Base-by-base conservation (phyloP, 2,888 invertebrate species). In the Onthophagus sagittarius region DNA sequence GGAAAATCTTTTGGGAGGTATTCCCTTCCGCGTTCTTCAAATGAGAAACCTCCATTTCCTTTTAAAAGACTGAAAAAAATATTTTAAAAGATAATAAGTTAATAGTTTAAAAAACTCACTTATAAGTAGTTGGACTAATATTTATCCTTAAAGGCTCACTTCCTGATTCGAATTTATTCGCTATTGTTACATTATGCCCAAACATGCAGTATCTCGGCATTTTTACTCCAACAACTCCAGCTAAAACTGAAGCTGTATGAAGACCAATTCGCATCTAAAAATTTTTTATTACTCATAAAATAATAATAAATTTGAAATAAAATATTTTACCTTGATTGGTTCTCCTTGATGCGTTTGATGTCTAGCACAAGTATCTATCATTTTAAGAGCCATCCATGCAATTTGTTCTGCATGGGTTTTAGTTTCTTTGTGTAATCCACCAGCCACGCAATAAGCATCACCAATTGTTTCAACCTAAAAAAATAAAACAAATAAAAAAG, bases 401-500 rank as follows among this genome's bases (percentile, higher is more conserved):
- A 97, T 96, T 86, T 97, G 96, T 78, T 95, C 94, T 15, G 97
- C 97, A 83, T 98, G 97, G 73, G 94, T 95, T 62, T 90, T 89
- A 70, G 94, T 95, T 79, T 91, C 91, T 77, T 93, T 92, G 84
- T 97, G 97, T 5, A 98, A 87, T 0, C 97, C 97, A 72, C 96
- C 96, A 0, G 97, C 97, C 4, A 97, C 97, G 82, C 97, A 97
- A 81, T 98, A 98, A 0, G 97, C 97, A 83, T 98, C 97, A 0
- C 97, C 97, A 79, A 98, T 98, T 5, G 97, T 98, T 86, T 98
- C 98, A 79, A 97, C 95, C 96, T 95, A 83, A 63, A 81, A 81
- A 62, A 13, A 5, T 63, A 39, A 67, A 67, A 32, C n/a, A n/a
- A n/a, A n/a, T n/a, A n/a, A n/a, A n/a, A n/a, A n/a, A n/a, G n/a